phyloP scores from a whole-genome alignment of 2,888 invertebrate species.

The Tryphoninae sp. region DNA sequence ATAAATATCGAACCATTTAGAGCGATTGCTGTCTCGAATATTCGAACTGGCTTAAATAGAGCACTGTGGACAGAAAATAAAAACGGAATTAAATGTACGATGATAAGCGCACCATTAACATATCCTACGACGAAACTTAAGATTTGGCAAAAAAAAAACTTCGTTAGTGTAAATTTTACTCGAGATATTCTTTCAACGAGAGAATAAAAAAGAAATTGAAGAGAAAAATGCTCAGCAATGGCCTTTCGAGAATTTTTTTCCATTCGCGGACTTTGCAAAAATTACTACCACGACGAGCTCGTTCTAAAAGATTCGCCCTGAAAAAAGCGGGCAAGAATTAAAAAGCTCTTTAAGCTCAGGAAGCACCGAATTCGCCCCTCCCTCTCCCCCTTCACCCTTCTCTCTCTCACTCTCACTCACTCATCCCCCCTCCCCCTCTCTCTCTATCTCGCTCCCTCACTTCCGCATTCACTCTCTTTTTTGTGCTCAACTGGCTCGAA shows the following conservation, averaged over 20 bases:
- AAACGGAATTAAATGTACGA: too few species aligned
- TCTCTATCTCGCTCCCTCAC: neutral
- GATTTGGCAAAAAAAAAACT: neutral
- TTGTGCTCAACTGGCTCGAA: conserved; percentile 57
- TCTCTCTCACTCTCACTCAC: neutral
- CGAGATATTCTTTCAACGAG: conserved; percentile 35
- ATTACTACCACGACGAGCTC: conserved; percentile 44
- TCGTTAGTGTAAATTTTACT: neutral
- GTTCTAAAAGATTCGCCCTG: conserved; percentile 8
- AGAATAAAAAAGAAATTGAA: conserved; percentile 18
- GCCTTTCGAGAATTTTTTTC: conserved; percentile 40
- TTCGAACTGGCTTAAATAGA: too few species aligned
- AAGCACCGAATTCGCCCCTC: conserved; percentile 64
- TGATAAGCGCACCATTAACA: too few species aligned
- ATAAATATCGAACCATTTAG: too few species aligned
- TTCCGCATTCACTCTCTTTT: conserved; percentile 11
- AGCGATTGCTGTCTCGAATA: too few species aligned
- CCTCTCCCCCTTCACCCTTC: neutral
- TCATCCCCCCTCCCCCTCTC: neutral
- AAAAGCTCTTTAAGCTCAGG: conserved; percentile 70
- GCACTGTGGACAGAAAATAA: too few species aligned
- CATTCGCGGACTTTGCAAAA: conserved; percentile 59
- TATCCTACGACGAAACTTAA: too few species aligned
- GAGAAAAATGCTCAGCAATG: conserved; percentile 1
- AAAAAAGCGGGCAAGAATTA: conserved; percentile 64